phyloP scores from a whole-genome alignment of 2,797 vertebrate species.

The Oreochromis mossambicus region DNA sequence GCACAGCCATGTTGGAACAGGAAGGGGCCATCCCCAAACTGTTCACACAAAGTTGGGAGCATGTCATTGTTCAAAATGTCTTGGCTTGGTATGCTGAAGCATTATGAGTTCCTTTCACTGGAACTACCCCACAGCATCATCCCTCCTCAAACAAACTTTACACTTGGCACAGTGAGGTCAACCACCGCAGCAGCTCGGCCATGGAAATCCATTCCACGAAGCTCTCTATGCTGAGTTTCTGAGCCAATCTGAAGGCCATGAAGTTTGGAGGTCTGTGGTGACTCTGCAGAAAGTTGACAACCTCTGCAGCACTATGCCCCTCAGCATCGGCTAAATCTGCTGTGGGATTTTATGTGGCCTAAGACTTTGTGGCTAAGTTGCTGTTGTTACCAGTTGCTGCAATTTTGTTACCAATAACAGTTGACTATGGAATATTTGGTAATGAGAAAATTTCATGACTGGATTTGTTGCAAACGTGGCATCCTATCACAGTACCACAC shows the following conservation, averaged over 20 bases:
- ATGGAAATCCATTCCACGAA: neutral
- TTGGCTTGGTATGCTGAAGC: neutral
- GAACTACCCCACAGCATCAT: neutral
- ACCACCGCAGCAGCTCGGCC: neutral
- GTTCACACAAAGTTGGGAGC: neutral
- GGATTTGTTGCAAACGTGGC: neutral
- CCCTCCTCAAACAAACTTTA: neutral
- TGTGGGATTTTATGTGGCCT: neutral
- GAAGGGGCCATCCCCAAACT: neutral
- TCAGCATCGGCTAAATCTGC: neutral
- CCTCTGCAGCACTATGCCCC: neutral
- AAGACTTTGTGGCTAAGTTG: neutral
- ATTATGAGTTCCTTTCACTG: neutral
- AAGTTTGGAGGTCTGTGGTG: neutral
- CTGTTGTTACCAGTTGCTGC: neutral
- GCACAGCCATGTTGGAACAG: neutral
- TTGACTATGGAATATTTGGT: neutral
- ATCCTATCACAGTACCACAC: neutral
- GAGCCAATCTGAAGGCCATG: neutral
- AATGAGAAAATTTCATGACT: neutral
- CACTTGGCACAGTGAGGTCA: too few relatives aligned
- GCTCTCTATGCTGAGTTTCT: neutral
- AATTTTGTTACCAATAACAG: neutral
- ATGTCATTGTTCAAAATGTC: neutral
- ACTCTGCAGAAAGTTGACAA: neutral